Evolutionary conservation across 2,888 invertebrate genomes (phyloP), one percentile per base, ranked within the genome.

Genomic region (Agrochola lota): DNA sequence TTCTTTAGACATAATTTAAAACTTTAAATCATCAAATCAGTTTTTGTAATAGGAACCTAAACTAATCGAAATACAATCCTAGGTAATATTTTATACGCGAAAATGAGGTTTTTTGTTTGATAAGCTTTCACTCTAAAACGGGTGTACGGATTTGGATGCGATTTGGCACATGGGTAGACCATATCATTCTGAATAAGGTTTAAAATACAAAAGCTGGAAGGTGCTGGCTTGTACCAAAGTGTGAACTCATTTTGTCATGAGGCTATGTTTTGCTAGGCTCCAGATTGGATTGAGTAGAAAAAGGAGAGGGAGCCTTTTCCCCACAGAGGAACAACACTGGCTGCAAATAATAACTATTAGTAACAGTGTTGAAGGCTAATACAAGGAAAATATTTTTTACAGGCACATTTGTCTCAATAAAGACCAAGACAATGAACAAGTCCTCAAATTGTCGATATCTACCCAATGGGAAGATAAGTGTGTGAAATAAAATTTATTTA

Each of bases 401-500:
- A 84, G 84, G 43, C 85, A 77, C 43, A n/a, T 46, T 35, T 69
- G 77, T 72, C 9, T 62, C 23, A 26, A n/a, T 1, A 94, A 92
- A 77, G 83, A 74, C 1, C 55, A 70, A 40, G 63, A 70, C 15
- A 92, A 90, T 81, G 91, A 91, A 11, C 78, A 81, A 2, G 91
- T 90, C 57, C 74, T 91, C 0, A 92, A 90, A 64, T 85, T 88
- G 11, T 86, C 88, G 3, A 87, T 87, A 6, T 92, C 93, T 1
- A 89, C 85, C 78, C 91, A 91, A 59, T 84, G 83, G 73, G 70
- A 90, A 20, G 88, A 90, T 12, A 88, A 85, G 93, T 93, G 80
- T 87, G 71, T 49, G 8, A 66, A 46, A 55, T 67, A 8, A 43
- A 17, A 70, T 46, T 9, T 23, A 2, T 43, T 26, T 55, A 57